Conservation (phyloP, 2,113 vertebrate genomes). For the Patagioenas fasciata region DNA sequence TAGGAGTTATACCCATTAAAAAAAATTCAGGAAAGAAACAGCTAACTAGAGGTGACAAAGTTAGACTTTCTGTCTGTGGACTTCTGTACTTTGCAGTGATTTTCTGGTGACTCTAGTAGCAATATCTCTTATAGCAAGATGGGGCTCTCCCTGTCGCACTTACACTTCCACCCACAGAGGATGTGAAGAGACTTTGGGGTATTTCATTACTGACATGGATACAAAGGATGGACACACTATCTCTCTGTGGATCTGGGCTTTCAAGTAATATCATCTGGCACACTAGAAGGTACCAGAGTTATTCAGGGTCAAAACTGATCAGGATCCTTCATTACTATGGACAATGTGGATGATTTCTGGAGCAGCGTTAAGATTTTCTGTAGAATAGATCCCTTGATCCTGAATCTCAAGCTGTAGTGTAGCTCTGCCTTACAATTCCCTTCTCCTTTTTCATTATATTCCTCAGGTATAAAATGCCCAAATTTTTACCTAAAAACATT, state of each 20-base stretch:
- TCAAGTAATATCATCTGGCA: neutral
- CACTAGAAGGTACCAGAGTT: neutral
- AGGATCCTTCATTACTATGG: neutral
- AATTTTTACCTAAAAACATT: neutral
- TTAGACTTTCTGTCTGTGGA: neutral
- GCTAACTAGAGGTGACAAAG: neutral
- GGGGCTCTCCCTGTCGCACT: neutral
- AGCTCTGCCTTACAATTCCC: neutral
- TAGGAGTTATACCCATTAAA: neutral
- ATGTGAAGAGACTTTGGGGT: neutral
- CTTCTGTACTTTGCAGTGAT: neutral
- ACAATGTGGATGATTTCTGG: neutral
- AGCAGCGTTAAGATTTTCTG: neutral
- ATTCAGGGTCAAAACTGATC: neutral
- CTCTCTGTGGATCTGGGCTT: neutral
- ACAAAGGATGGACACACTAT: rapidly evolving
- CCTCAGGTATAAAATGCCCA: neutral
- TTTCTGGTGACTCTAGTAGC: neutral
- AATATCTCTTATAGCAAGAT: neutral
- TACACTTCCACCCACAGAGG: neutral
- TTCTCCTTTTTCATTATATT: neutral
- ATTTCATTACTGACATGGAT: neutral
- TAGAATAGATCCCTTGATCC: neutral
- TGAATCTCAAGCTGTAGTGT: neutral
- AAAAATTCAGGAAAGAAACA: neutral